These are phyloP conservation scores for Calcarius lapponicus DNA, from an alignment of 2,797 vertebrate genomes.

Conservation along the genomic window DNA sequence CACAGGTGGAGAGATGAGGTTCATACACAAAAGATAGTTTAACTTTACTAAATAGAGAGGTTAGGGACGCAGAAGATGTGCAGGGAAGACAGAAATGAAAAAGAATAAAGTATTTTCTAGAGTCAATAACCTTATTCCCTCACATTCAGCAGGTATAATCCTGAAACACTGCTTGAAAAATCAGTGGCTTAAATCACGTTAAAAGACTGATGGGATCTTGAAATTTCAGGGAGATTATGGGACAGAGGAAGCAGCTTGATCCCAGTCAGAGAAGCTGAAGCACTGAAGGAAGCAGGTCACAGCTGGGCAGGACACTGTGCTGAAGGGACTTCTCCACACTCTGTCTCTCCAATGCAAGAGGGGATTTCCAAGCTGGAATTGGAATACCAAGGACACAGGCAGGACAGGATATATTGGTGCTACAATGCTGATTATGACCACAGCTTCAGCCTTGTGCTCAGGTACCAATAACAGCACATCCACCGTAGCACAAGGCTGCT, in stretches of 20 bases:
- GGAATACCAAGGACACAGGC: neutral
- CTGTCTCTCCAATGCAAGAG: neutral
- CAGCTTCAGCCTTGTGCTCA: neutral
- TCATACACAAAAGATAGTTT: neutral
- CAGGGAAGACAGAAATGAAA: neutral
- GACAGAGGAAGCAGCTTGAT: neutral
- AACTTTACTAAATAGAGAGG: slow-evolving; percentile 1
- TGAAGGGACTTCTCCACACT: neutral
- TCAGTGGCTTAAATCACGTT: neutral
- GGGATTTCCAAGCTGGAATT: neutral
- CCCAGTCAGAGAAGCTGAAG: neutral
- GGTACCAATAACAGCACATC: fast-evolving
- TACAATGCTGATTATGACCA: fast-evolving
- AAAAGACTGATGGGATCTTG: neutral
- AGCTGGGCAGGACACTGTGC: neutral
- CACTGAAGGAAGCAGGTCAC: neutral
- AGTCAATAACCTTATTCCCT: neutral
- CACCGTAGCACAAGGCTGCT: neutral
- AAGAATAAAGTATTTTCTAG: neutral
- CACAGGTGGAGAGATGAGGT: neutral
- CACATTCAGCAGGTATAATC: neutral
- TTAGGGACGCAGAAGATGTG: neutral
- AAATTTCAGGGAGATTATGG: neutral
- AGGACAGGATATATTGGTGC: neutral
- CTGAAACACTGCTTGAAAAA: neutral